Percentiles rank a stretch among this genome's conserved stretches.
Evolutionary conservation across 1,140 invertebrate genomes (phyloP).

Genomic region (Argopecten irradians): DNA sequence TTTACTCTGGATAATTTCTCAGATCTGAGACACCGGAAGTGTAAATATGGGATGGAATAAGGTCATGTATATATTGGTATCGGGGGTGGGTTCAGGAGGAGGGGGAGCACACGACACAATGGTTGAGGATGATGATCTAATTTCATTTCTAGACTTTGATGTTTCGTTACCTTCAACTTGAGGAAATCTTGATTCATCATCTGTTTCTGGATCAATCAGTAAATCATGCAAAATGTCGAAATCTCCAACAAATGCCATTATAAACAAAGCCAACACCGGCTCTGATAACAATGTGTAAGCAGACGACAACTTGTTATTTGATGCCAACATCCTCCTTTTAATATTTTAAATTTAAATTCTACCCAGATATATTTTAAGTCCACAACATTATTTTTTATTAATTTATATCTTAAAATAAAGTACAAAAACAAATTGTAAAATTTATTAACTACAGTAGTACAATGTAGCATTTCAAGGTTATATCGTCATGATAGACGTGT

Average conservation of each 20-base stretch:
- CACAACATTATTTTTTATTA: too few species aligned
- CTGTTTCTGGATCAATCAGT: not conserved
- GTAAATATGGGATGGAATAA: not conserved
- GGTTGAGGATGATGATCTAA: not conserved
- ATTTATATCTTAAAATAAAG: too few species aligned
- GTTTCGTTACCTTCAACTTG: not conserved
- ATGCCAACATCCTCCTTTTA: too few species aligned
- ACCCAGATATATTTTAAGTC: too few species aligned
- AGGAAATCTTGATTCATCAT: not conserved
- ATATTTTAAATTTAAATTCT: too few species aligned
- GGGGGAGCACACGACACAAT: not conserved
- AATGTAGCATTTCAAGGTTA: too few species aligned
- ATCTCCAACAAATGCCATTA: too few species aligned
- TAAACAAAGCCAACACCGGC: not conserved
- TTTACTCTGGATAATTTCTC: not conserved
- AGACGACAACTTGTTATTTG: too few species aligned
- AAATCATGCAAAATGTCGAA: not conserved
- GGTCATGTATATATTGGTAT: not conserved
- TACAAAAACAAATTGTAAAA: too few species aligned
- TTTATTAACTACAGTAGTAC: too few species aligned
- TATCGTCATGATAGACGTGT: too few species aligned
- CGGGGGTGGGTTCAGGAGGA: not conserved
- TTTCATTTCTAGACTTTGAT: not conserved
- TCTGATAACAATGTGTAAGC: too few species aligned
- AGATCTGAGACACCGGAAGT: not conserved